Percentiles rank a stretch among this genome's conserved stretches.
Conservation (phyloP, 2,113 vertebrate genomes). For the Typhlomys cinereus region DNA sequence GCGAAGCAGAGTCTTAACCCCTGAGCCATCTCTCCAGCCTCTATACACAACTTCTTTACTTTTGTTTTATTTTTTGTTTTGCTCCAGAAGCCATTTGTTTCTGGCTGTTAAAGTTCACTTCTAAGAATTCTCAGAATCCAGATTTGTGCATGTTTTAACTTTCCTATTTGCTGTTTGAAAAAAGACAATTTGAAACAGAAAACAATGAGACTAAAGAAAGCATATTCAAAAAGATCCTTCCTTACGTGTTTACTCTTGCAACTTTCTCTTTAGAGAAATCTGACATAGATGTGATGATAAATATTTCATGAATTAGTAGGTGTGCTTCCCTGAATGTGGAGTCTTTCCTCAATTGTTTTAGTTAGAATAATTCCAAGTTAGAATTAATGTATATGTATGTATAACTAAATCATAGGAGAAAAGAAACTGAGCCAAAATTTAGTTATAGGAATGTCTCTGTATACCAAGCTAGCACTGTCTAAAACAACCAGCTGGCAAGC, state of each 20-base stretch:
- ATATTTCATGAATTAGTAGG: background rate
- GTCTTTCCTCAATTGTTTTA: background rate
- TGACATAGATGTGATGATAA: background rate
- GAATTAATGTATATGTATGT: background rate
- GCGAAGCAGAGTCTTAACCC: no score
- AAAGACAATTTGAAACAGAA: conserved; percentile 32
- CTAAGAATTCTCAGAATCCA: conserved; percentile 45
- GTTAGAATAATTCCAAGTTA: conserved; percentile 29
- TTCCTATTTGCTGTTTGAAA: background rate
- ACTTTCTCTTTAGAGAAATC: conserved; percentile 14
- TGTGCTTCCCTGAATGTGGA: background rate
- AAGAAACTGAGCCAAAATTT: background rate
- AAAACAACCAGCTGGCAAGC: background rate
- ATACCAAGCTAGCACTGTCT: background rate
- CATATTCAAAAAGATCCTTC: background rate
- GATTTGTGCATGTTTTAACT: background rate
- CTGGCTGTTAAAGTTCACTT: background rate
- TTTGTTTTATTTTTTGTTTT: conserved; percentile 53
- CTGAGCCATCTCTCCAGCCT: no score
- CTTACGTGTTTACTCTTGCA: background rate
- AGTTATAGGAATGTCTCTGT: background rate
- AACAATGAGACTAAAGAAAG: conserved; percentile 24
- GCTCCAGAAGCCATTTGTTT: conserved; percentile 7
- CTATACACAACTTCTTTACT: conserved; percentile 39
- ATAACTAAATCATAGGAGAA: background rate